Percentiles rank a stretch among this genome's conserved stretches.
These are phyloP conservation scores for Parnassius apollo DNA, from an alignment of 2,888 invertebrate species.

Conservation along the genomic window DNA sequence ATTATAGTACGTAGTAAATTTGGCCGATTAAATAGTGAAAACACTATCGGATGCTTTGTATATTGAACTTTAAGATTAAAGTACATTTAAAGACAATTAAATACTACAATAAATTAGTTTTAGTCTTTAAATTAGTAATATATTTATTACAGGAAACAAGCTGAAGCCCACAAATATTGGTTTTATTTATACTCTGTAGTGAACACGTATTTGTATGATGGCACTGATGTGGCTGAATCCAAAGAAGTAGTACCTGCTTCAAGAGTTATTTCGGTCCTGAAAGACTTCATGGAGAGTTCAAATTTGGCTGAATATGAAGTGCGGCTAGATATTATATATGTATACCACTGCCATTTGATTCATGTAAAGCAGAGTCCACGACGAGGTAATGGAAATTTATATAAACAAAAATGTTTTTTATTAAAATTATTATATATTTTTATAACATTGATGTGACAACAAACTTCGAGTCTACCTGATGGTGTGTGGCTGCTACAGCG, in stretches of 20 bases:
- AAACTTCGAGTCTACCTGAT: too few species aligned
- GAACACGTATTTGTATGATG: slow-evolving; percentile 78
- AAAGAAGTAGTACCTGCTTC: slow-evolving; percentile 43
- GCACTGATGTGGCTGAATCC: slow-evolving; percentile 31
- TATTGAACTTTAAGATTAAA: too few species aligned
- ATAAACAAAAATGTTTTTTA: neutral
- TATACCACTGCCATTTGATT: slow-evolving; percentile 90
- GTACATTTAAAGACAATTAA: too few species aligned
- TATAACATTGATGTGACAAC: too few species aligned
- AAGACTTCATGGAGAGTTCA: slow-evolving; percentile 91
- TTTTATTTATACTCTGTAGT: slow-evolving; percentile 90
- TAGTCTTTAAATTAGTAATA: too few species aligned
- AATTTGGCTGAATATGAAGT: slow-evolving; percentile 91
- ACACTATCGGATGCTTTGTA: too few species aligned
- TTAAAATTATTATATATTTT: too few species aligned
- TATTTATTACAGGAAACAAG: slow-evolving; percentile 76
- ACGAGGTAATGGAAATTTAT: slow-evolving; percentile 59
- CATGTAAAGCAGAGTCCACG: slow-evolving; percentile 72
- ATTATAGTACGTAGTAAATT: too few species aligned
- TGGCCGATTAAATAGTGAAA: too few species aligned
- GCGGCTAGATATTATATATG: slow-evolving; percentile 88
- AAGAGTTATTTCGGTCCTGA: slow-evolving; percentile 80
- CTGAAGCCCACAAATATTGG: slow-evolving; percentile 92
- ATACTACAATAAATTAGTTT: too few species aligned
- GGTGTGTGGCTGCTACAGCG: too few species aligned